Conservation (phyloP, 2,113 vertebrate species). For the Spheniscus mendiculus region DNA sequence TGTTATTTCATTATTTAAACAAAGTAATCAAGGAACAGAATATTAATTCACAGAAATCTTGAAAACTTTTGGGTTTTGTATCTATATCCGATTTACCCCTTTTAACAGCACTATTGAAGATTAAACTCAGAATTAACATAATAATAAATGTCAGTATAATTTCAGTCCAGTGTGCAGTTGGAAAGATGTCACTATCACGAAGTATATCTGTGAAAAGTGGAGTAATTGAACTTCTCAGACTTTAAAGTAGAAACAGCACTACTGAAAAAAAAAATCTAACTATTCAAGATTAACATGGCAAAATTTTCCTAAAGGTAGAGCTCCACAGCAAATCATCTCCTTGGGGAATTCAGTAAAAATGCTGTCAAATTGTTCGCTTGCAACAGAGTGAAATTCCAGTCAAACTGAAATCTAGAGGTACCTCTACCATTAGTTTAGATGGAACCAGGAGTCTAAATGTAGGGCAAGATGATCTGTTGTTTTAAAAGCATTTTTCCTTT, state of each 20-base stretch:
- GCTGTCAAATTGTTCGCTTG: not conserved
- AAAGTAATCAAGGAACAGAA: not conserved
- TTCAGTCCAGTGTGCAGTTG: not conserved
- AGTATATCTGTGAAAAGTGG: not conserved
- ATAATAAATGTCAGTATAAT: not conserved
- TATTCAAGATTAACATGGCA: not conserved
- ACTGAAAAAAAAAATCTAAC: not conserved
- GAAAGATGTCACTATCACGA: not conserved
- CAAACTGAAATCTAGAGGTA: not conserved
- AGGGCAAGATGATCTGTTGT: not conserved
- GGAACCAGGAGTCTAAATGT: not conserved
- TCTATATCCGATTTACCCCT: not conserved
- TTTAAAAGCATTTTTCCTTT: not conserved
- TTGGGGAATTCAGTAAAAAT: not conserved
- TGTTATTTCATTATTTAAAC: not conserved
- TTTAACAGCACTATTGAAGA: not conserved
- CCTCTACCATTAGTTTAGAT: not conserved
- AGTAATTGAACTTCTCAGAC: not conserved
- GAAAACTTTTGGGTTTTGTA: not conserved
- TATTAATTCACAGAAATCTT: not conserved
- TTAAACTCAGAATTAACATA: not conserved
- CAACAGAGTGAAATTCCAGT: not conserved
- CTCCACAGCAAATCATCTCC: not conserved
- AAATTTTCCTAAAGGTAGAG: not conserved
- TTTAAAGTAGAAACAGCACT: not conserved